phyloP scores from a whole-genome alignment of 2,888 invertebrate species.

The Xestia ashworthii region DNA sequence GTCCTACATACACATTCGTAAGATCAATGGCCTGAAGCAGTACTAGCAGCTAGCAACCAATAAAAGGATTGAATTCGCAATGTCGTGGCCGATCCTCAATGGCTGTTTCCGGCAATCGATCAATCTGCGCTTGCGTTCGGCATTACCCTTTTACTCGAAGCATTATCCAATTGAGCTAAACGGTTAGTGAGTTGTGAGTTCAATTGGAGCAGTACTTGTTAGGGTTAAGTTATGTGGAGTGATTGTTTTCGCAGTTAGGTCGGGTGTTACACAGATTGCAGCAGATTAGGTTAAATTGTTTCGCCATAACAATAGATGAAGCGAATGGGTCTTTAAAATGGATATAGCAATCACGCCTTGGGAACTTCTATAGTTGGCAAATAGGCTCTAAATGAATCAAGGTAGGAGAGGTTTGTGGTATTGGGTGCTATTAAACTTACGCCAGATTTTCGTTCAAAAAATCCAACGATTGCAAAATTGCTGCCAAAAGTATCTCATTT shows the following conservation, averaged over 20 bases:
- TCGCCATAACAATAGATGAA: constrained; percentile 35
- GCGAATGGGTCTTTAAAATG: constrained; percentile 38
- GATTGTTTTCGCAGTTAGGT: constrained; percentile 52
- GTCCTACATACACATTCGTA: constrained; percentile 39
- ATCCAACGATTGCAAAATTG: not conserved
- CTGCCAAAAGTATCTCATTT: not conserved
- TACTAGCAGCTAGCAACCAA: constrained; percentile 2
- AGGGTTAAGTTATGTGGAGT: constrained; percentile 61
- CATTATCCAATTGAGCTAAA: constrained; percentile 83
- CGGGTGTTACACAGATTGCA: constrained; percentile 39
- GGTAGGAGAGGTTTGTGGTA: not conserved
- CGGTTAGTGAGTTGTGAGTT: constrained; percentile 82
- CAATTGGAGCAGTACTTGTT: constrained; percentile 74
- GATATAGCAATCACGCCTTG: constrained; percentile 27
- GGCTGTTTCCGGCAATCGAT: constrained; percentile 84
- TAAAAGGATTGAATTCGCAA: constrained; percentile 58
- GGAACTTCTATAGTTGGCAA: constrained; percentile 7
- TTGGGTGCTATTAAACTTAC: not conserved
- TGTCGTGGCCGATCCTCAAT: constrained; percentile 65
- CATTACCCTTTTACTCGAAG: constrained; percentile 62
- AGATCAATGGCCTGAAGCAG: constrained; percentile 47
- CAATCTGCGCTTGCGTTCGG: constrained; percentile 80
- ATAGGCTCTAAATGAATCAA: constrained; percentile 2
- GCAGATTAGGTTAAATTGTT: constrained; percentile 42
- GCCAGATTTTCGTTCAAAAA: not conserved